Percentiles rank a stretch among this genome's conserved stretches.
phyloP scores from a whole-genome alignment of 2,797 vertebrate genomes.

The Trachurus trachurus region DNA sequence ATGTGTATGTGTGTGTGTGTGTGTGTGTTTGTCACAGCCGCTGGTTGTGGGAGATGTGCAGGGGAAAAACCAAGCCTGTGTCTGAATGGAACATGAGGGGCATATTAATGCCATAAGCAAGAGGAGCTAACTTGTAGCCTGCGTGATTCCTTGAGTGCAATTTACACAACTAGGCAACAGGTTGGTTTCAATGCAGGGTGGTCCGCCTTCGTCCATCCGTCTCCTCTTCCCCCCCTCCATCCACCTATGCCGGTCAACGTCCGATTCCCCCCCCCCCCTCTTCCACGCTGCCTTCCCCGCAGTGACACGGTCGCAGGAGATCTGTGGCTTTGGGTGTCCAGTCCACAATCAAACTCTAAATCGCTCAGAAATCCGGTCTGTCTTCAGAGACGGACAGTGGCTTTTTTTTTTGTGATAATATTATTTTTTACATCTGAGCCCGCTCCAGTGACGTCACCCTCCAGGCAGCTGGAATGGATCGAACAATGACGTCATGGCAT shows the following conservation, averaged over 20 bases:
- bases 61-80: constrained; percentile 55
- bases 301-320: constrained; percentile 25
- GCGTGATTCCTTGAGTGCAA: constrained; percentile 75
- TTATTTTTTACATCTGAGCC: constrained; percentile 41
- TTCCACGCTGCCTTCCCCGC: background rate
- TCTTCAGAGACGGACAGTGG: constrained; percentile 47
- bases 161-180: constrained; percentile 80
- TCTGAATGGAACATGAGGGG: constrained; percentile 80
- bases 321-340: background rate
- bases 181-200: constrained; percentile 65
- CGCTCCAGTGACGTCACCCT: constrained; percentile 76
- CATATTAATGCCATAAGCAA: constrained; percentile 80
- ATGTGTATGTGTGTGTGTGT: constrained; percentile 4
- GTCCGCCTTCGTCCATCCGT: constrained; percentile 50
- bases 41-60: constrained; percentile 62
- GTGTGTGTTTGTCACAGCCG: constrained; percentile 63
- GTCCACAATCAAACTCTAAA: background rate
- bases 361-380: constrained; percentile 15
- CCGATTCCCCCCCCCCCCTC: no score
- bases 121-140: constrained; percentile 63
- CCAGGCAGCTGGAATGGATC: constrained; percentile 66
- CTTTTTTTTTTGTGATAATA: constrained; percentile 24
- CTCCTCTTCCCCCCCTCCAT: background rate
- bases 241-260: constrained; percentile 24
- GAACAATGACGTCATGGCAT: constrained; percentile 84